Evolutionary conservation across 2,888 invertebrate genomes (phyloP), one percentile per base, ranked within the genome.

Genomic region (Sinelater perroti): DNA sequence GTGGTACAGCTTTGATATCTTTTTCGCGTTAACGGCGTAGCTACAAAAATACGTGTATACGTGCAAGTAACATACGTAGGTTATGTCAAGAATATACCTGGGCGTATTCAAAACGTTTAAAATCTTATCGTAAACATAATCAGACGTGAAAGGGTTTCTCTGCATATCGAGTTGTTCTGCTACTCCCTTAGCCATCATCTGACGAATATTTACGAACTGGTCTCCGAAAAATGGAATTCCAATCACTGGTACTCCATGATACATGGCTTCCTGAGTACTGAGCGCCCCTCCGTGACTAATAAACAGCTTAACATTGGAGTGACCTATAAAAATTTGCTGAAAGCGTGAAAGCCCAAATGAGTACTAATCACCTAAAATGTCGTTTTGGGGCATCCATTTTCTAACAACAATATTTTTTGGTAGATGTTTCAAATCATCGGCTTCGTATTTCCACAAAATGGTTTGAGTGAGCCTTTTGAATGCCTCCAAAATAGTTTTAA

Each of bases 381-480:
- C 76, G 36, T 70, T 72, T 60, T 78, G 78, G 1, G 78, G 75
- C 11, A 75, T 61, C 76, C 75, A 78, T 45, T 72, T 71, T 11
- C 58, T 59, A 2, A 75, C 49, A 50, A 70, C 67, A 0, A 79
- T 74, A 61, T 79, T 78, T 14, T 60, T 44, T 0, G 78, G 73
- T 11, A 75, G 46, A 44, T 68, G 66, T 2, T 62, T 45, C 51
- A 73, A 53, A 13, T 73, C 72, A 11, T 54, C 46, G 0, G 26
- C 13, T 57, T 73, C 73, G 65, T 68, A 75, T 65, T 74, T 75
- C 75, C 75, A 76, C n/a, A 78, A 28, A 5, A 78, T 70, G 7
- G 67, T 68, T 59, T 76, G 73, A 30, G 70, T 70, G 38, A 79
- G 53, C 44, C 67, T 68, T 0, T 66, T 59, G 60, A 79, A 78